A percentile compares a stretch with the other conserved stretches of the same genome.
Evolutionary conservation across 2,797 vertebrate genomes (phyloP).

Genomic region (Phalloptychus januarius): DNA sequence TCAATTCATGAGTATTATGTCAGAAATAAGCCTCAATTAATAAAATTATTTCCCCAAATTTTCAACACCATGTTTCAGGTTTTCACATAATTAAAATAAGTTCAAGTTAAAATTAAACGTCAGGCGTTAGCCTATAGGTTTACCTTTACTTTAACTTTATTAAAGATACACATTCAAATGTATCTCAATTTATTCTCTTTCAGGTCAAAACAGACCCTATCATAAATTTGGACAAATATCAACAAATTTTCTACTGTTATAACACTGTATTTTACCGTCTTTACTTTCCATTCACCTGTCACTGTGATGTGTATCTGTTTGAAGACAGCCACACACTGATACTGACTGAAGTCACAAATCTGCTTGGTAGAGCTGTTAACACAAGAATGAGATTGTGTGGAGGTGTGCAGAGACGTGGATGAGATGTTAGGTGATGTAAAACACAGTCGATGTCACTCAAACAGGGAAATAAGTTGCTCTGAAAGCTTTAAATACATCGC

Average conservation of each 20-base stretch:
- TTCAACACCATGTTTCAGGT: background rate
- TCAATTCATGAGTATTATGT: background rate
- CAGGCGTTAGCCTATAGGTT: background rate
- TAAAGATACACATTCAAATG: background rate
- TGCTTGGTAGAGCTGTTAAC: slow-evolving; percentile 1
- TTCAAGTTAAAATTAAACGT: background rate
- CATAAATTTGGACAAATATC: background rate
- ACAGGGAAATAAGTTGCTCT: background rate
- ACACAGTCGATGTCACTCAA: background rate
- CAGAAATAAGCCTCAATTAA: background rate
- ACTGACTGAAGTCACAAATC: background rate
- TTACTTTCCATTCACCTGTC: background rate
- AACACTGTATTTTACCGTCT: background rate
- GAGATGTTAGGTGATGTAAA: background rate
- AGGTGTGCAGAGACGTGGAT: background rate
- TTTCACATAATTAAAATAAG: background rate
- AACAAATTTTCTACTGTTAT: background rate
- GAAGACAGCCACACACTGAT: background rate
- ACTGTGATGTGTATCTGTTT: background rate
- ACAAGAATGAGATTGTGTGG: slow-evolving; percentile 1
- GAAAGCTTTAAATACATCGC: slow-evolving; percentile 3
- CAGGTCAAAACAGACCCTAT: background rate
- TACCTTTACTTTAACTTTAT: background rate
- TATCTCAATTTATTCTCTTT: background rate
- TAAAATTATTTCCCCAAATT: background rate